Percentiles rank a stretch among this genome's conserved stretches.
These are phyloP conservation scores for Nibea coibor DNA, from an alignment of 2,113 vertebrate genomes.

Conservation along the genomic window DNA sequence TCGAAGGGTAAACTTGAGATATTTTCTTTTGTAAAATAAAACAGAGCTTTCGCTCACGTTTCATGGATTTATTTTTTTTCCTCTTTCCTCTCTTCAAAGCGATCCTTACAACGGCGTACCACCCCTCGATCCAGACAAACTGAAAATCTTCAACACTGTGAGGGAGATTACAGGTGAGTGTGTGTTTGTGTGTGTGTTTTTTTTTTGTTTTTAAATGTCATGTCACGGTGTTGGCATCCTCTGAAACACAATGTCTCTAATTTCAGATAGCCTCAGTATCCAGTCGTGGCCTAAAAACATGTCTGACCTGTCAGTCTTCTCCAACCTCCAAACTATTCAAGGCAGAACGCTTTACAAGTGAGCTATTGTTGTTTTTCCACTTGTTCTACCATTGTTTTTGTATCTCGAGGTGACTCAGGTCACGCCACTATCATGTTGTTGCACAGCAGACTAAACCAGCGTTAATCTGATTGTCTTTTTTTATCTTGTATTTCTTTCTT, in stretches of 20 bases:
- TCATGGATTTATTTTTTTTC: not conserved
- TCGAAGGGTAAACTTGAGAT: conserved; percentile 86
- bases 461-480: conserved; percentile 35
- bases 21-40: no score
- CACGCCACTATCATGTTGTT: conserved; percentile 14
- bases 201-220: not conserved
- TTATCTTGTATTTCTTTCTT: conserved; percentile 44
- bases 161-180: conserved; percentile 89
- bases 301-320: conserved; percentile 94
- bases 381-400: conserved; percentile 12
- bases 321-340: conserved; percentile 92
- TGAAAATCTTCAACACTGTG: conserved; percentile 91
- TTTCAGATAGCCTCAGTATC: conserved; percentile 90
- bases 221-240: not conserved
- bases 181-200: not conserved
- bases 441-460: not conserved
- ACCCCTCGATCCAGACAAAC: conserved; percentile 90
- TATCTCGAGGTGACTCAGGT: not conserved
- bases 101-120: conserved; percentile 82
- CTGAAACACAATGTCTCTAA: conserved; percentile 19
- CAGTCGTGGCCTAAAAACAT: conserved; percentile 93
- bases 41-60: not conserved
- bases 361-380: conserved; percentile 45
- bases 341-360: conserved; percentile 91
- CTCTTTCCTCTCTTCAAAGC: conserved; percentile 68